Conservation (phyloP, 2,113 vertebrate species). For the Thalassarche chlororhynchos region DNA sequence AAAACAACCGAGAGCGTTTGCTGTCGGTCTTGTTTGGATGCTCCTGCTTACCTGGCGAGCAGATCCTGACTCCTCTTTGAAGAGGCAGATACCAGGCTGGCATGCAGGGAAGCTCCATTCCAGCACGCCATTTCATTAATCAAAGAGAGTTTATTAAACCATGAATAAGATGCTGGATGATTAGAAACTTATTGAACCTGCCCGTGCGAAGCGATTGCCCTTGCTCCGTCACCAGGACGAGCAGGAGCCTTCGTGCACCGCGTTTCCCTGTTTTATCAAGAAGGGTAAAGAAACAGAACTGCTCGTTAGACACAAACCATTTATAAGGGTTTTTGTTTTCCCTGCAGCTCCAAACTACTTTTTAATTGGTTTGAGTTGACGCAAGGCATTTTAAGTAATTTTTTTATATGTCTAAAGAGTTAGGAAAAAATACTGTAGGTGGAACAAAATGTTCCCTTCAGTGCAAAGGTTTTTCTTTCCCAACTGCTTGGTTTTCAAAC, state of each 20-base stretch:
- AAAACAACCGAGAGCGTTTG: fast-evolving
- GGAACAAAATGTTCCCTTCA: background rate
- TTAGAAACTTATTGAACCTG: background rate
- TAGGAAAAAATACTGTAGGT: background rate
- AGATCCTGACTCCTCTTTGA: background rate
- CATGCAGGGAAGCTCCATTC: background rate
- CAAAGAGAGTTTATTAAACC: background rate
- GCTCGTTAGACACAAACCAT: background rate
- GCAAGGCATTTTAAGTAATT: background rate
- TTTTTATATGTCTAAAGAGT: background rate
- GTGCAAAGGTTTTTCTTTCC: background rate
- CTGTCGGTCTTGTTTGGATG: background rate
- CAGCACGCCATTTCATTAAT: background rate
- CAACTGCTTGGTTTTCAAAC: background rate
- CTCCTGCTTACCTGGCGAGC: background rate
- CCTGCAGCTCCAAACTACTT: background rate
- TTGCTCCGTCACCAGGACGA: background rate
- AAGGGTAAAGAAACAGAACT: background rate
- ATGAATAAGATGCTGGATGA: background rate
- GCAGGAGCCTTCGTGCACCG: background rate
- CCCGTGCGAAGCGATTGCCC: background rate
- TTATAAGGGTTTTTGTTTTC: background rate
- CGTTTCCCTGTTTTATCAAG: background rate
- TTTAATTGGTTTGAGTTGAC: background rate
- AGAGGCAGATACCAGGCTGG: background rate